Conservation (phyloP, 2,888 invertebrate species). For the Venustoraphidia nigricollis region DNA sequence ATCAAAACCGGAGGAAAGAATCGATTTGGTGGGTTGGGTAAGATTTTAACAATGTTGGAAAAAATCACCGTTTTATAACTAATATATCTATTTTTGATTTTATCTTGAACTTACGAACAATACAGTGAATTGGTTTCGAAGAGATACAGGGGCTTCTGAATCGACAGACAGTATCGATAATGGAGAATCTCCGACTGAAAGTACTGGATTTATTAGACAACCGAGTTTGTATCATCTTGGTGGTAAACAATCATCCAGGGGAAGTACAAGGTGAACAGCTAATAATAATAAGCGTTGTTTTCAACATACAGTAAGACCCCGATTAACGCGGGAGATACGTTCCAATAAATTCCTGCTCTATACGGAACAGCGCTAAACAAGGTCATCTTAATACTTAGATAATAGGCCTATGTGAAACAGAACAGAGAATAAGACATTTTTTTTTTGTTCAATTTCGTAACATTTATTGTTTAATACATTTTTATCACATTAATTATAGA, state of each 20-base stretch:
- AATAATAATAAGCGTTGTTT: background rate
- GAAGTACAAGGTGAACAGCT: constrained; percentile 14
- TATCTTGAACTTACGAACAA: no score
- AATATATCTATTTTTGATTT: background rate
- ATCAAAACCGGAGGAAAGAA: constrained; percentile 26
- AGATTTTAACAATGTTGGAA: constrained; percentile 11
- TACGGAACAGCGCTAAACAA: no score
- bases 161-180: constrained; percentile 36
- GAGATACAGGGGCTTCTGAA: constrained; percentile 31
- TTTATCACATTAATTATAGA: no score
- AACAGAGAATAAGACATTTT: no score
- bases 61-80: constrained; percentile 2
- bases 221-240: constrained; percentile 30
- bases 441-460: no score
- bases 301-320: no score
- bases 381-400: no score
- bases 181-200: constrained; percentile 35
- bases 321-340: no score
- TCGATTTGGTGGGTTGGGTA: constrained; percentile 58
- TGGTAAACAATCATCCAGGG: constrained; percentile 17
- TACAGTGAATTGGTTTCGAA: constrained; percentile 40
- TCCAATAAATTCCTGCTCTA: no score
- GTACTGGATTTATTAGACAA: constrained; percentile 30
- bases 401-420: no score
- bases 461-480: no score